These are phyloP conservation scores for Drosophila tristis DNA, from an alignment of 1,140 invertebrate genomes.

Conservation along the genomic window DNA sequence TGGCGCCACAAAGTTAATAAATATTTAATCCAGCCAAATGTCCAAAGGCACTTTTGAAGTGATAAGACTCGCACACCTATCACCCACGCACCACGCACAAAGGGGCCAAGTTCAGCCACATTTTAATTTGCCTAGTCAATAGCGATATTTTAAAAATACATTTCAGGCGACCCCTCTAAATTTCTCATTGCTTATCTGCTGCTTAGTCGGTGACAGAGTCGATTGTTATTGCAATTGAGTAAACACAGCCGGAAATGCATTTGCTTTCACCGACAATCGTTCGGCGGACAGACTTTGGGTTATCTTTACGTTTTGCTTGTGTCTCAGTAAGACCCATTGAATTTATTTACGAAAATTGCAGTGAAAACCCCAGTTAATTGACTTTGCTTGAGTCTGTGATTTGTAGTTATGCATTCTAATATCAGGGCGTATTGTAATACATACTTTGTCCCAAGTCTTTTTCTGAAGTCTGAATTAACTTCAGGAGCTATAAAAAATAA, in stretches of 20 bases:
- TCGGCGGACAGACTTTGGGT: conserved; percentile 34
- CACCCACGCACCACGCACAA: conserved; percentile 41
- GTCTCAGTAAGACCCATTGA: not conserved
- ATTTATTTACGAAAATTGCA: conserved; percentile 1
- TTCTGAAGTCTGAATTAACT: no score
- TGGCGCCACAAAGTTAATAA: conserved; percentile 64
- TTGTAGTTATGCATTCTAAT: not conserved
- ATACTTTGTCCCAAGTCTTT: no score
- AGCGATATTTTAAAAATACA: conserved; percentile 51
- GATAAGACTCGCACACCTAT: conserved; percentile 25
- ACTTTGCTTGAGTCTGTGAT: not conserved
- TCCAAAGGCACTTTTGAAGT: conserved; percentile 30
- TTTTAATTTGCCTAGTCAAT: conserved; percentile 62
- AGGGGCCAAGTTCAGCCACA: conserved; percentile 70
- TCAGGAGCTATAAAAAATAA: no score
- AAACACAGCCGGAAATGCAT: conserved; percentile 78
- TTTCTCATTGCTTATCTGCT: conserved; percentile 61
- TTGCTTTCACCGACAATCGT: conserved; percentile 67
- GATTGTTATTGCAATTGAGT: conserved; percentile 71
- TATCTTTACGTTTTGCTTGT: conserved; percentile 42
- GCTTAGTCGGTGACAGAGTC: conserved; percentile 24
- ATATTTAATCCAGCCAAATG: conserved; percentile 62
- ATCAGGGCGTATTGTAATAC: no score
- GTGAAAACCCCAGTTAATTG: conserved; percentile 21
- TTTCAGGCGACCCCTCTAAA: conserved; percentile 15